Evolutionary conservation across 2,113 vertebrate genomes (phyloP).

Genomic region (Nettapus auritus): DNA sequence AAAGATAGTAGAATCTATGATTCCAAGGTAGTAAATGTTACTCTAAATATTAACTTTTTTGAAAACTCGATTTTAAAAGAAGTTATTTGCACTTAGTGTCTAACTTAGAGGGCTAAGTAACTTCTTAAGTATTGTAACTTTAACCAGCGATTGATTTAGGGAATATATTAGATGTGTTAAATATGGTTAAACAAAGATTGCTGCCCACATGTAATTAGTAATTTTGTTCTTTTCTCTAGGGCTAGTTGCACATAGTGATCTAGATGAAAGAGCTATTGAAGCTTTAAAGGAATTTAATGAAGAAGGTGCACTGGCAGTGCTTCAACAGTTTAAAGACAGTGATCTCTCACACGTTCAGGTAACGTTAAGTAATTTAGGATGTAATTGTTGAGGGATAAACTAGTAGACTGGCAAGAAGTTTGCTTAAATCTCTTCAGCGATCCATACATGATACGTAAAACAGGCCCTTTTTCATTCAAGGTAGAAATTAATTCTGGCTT

Average conservation of each 20-base stretch:
- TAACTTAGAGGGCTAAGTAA: background rate
- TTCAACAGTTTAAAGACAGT: slow-evolving; percentile 98
- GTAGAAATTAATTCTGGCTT: background rate
- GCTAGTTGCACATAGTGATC: slow-evolving; percentile 95
- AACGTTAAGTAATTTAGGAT: slow-evolving; percentile 38
- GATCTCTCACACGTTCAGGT: slow-evolving; percentile 99
- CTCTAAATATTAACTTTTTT: background rate
- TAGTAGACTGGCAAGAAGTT: background rate
- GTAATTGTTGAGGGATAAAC: background rate
- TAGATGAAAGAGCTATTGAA: slow-evolving; percentile 97
- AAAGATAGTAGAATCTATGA: background rate
- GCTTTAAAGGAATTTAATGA: slow-evolving; percentile 99
- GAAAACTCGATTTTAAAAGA: background rate
- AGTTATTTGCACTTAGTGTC: background rate
- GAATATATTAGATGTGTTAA: background rate
- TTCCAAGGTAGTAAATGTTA: background rate
- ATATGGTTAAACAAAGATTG: background rate
- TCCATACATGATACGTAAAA: background rate
- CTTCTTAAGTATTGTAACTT: background rate
- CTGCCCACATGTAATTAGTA: background rate
- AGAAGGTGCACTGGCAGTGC: slow-evolving; percentile 95
- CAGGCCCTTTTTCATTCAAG: background rate
- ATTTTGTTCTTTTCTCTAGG: slow-evolving; percentile 77
- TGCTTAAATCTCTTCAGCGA: background rate
- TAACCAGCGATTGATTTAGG: background rate